These are phyloP conservation scores for Gymnarchus niloticus DNA, from an alignment of 2,113 vertebrate genomes.

Conservation along the genomic window DNA sequence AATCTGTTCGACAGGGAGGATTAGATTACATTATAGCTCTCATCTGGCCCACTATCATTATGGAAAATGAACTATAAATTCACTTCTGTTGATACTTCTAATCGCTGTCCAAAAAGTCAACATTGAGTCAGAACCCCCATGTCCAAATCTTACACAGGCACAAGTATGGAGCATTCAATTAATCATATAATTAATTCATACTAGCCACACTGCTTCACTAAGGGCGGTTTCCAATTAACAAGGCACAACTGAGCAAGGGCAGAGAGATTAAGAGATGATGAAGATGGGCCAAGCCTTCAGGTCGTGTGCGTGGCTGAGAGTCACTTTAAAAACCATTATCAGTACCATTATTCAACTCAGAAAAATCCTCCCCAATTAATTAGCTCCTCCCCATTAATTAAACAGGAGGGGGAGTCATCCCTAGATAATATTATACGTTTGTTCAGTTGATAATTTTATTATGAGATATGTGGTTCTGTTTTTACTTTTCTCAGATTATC, in stretches of 20 bases:
- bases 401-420: neutral
- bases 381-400: slow-evolving; percentile 21
- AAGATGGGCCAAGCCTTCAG: neutral
- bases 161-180: neutral
- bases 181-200: neutral
- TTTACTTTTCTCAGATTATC: neutral
- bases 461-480: neutral
- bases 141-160: neutral
- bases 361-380: slow-evolving; percentile 5
- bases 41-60: neutral
- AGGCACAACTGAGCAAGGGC: neutral
- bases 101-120: neutral
- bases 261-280: neutral
- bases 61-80: neutral
- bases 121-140: neutral
- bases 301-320: neutral
- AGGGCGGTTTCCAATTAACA: neutral
- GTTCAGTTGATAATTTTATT: neutral
- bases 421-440: neutral
- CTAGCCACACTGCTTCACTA: neutral
- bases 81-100: neutral
- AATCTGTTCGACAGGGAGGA: neutral
- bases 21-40: neutral
- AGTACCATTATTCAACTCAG: slow-evolving; percentile 13
- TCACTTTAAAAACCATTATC: slow-evolving; percentile 5